Evolutionary conservation across 1,140 invertebrate species (phyloP), one percentile per base, ranked within the genome.

Genomic region (Episyrphus balteatus): DNA sequence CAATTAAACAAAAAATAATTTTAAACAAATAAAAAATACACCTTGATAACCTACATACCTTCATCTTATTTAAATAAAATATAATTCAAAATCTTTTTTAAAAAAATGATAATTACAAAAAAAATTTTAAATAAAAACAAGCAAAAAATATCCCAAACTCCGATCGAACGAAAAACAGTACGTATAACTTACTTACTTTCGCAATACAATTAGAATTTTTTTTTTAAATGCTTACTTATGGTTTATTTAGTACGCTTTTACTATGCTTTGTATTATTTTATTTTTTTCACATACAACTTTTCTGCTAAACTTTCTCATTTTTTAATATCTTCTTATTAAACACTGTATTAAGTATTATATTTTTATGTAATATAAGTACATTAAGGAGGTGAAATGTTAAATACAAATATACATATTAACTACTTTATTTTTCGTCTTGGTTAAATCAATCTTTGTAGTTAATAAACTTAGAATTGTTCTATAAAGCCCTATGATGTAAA

Each of bases 1-100:
- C 47, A 47, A 54, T 32, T 38, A 33, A 30, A 21, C 19, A 47
- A 17, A 42, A 47, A 13, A 19, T 3, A 31, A 42, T 18, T 42
- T 2, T 31, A 9, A 36, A 42, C 15, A 44, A 46, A 42, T 32
- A 33, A 19, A 34, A 49, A 32, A 42, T 39, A 18, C 37, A 48
- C 33, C 18, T 26, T 6, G 9, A 44, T 30, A 21, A 42, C 39
- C 18, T 41, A 18, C 39, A 12, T 17, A 14, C 11, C 11, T 40
- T 11, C 17, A 11, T 11, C 39, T 17, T 12, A 11, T 40, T n/a
- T 38, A 41, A 48, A 31, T 34, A 14, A 48, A 42, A 38, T 12
- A 26, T 3, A 26, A 26, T n/a, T n/a, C n/a, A n/a, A n/a, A n/a
- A n/a, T n/a, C n/a, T n/a, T n/a, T n/a, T n/a, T n/a, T n/a, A n/a